A percentile compares a stretch with the other conserved stretches of the same genome.
These are phyloP conservation scores for Campoplex nolae DNA, from an alignment of 2,888 invertebrate genomes.

Conservation along the genomic window DNA sequence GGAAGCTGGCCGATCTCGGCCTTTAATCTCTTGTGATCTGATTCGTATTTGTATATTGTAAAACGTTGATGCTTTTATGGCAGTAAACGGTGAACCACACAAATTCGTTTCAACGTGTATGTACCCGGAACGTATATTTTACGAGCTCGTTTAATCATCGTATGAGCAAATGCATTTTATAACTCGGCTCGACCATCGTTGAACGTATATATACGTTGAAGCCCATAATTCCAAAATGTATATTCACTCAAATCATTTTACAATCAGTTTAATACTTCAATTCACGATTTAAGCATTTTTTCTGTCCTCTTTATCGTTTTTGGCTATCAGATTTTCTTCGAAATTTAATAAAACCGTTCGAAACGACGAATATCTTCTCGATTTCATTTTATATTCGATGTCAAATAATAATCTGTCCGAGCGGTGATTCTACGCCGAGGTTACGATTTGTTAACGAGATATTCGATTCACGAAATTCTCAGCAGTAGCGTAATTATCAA, in stretches of 20 bases:
- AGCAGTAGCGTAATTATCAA: slow-evolving; percentile 23
- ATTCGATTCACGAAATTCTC: slow-evolving; percentile 31
- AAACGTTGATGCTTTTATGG: slow-evolving; percentile 25
- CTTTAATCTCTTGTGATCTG: slow-evolving; percentile 10
- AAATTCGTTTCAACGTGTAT: slow-evolving; percentile 12
- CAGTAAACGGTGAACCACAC: slow-evolving; percentile 42
- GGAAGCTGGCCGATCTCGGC: slow-evolving; percentile 31
- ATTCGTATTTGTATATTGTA: slow-evolving; percentile 17
- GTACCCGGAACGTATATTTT: slow-evolving; percentile 23
- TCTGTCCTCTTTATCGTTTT: background rate
- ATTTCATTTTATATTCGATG: background rate
- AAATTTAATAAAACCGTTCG: background rate
- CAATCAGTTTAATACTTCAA: background rate
- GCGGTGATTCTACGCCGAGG: background rate
- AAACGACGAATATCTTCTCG: background rate
- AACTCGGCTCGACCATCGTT: background rate
- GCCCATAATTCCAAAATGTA: background rate
- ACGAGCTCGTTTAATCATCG: slow-evolving; percentile 27
- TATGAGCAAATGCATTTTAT: slow-evolving; percentile 8
- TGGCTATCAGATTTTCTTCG: background rate
- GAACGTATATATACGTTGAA: background rate
- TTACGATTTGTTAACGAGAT: slow-evolving; percentile 16
- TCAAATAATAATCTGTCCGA: background rate
- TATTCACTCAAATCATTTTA: background rate
- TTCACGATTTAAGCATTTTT: background rate